A percentile compares a stretch with the other conserved stretches of the same genome.
phyloP scores from a whole-genome alignment of 92 coral and sea anemone species.

The Meandrina meandrites region DNA sequence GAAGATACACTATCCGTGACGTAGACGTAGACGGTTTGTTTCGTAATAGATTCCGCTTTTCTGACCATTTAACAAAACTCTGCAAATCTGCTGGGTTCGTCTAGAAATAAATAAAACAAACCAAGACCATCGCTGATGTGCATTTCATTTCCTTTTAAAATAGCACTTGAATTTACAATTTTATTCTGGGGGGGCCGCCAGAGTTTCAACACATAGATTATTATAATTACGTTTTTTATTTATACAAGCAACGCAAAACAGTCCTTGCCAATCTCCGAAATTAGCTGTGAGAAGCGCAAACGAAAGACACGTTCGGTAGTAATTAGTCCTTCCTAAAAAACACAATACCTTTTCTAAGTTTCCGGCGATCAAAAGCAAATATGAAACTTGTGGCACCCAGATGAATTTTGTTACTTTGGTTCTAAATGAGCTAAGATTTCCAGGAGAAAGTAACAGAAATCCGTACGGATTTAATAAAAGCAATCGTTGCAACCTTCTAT shows the following conservation, averaged over 20 bases:
- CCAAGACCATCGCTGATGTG: no score
- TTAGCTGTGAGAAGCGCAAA: not conserved
- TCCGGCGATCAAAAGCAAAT: not conserved
- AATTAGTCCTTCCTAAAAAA: not conserved
- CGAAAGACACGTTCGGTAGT: not conserved
- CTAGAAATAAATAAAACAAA: no score
- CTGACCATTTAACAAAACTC: not conserved
- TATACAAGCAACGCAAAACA: not conserved
- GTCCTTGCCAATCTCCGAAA: not conserved
- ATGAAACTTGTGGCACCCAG: not conserved
- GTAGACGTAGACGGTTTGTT: no score
- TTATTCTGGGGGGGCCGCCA: not conserved
- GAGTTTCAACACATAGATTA: no score
- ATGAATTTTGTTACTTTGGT: not conserved
- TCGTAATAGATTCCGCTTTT: not conserved
- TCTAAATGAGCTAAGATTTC: not conserved
- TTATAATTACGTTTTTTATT: not conserved
- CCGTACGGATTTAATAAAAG: not conserved
- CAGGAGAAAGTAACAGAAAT: not conserved
- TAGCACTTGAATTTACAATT: not conserved
- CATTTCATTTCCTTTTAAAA: no score
- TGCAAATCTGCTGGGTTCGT: no score
- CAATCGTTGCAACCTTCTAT: not conserved
- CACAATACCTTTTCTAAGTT: not conserved
- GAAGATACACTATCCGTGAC: no score